Percentiles rank a stretch among this genome's conserved stretches.
Evolutionary conservation across 2,113 vertebrate species (phyloP).

Genomic region (Microcebus ravelobensis): DNA sequence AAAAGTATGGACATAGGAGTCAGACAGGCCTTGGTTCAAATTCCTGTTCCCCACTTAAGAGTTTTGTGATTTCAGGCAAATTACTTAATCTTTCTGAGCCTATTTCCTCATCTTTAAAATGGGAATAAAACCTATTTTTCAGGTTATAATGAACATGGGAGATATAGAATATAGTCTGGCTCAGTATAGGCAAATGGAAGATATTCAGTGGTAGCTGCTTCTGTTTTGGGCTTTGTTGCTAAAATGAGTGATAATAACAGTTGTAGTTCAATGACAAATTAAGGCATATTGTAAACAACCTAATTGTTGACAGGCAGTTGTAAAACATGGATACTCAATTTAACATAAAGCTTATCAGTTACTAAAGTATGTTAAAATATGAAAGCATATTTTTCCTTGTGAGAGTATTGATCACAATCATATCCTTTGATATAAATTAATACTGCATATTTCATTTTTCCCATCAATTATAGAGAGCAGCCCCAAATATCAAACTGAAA

Average conservation of each 20-base stretch:
- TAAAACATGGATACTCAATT: constrained; percentile 12
- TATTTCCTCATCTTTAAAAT: constrained; percentile 53
- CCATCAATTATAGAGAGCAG: background rate
- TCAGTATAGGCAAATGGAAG: background rate
- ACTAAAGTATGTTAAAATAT: constrained; percentile 37
- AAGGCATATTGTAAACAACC: background rate
- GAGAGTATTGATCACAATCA: background rate
- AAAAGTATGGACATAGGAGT: constrained; percentile 3
- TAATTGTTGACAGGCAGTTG: background rate
- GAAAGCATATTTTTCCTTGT: constrained; percentile 28
- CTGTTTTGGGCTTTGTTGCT: background rate
- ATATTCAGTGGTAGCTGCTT: background rate
- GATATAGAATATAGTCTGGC: background rate
- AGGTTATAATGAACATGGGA: background rate
- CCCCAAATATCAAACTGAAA: background rate
- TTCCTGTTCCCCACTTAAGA: background rate
- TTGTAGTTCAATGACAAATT: background rate
- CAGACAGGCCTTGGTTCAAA: constrained; percentile 21
- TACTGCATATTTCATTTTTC: constrained; percentile 12
- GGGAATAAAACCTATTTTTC: constrained; percentile 22
- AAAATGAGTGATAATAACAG: background rate
- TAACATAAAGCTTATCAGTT: background rate
- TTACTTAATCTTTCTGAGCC: constrained; percentile 34
- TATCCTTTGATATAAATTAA: background rate
- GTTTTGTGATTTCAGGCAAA: constrained; percentile 29